Conservation (phyloP, 2,113 vertebrate genomes). For the Perca schrenkii region DNA sequence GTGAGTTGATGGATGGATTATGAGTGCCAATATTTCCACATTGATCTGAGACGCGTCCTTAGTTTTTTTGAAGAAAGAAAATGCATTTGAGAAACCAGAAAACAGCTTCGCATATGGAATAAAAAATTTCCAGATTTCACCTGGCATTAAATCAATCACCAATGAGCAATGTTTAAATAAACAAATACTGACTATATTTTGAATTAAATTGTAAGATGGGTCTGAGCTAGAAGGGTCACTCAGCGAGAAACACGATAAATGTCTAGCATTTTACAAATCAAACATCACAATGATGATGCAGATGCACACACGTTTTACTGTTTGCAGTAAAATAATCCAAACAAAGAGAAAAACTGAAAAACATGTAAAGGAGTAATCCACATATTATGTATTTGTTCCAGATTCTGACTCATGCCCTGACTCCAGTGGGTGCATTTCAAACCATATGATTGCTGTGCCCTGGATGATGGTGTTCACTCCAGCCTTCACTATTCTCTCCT, state of each 20-base stretch:
- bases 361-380: background rate
- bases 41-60: background rate
- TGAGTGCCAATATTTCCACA: background rate
- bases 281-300: background rate
- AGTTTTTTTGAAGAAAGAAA: background rate
- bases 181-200: too few species aligned
- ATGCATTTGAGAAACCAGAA: too few species aligned
- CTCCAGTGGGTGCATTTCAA: too few species aligned
- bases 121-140: background rate
- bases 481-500: background rate
- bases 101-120: background rate
- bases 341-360: background rate
- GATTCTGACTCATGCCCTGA: background rate
- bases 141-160: too few species aligned
- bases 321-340: background rate
- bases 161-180: too few species aligned
- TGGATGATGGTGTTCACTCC: background rate
- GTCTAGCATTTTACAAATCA: background rate
- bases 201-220: background rate
- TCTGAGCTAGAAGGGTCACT: background rate
- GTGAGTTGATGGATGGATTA: too few species aligned
- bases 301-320: background rate
- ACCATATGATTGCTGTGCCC: background rate
- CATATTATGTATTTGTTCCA: constrained; percentile 16
- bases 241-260: background rate